Evolutionary conservation across 2,888 invertebrate species (phyloP), one percentile per base, ranked within the genome.

Genomic region (Dyspetes luteomarginatus): DNA sequence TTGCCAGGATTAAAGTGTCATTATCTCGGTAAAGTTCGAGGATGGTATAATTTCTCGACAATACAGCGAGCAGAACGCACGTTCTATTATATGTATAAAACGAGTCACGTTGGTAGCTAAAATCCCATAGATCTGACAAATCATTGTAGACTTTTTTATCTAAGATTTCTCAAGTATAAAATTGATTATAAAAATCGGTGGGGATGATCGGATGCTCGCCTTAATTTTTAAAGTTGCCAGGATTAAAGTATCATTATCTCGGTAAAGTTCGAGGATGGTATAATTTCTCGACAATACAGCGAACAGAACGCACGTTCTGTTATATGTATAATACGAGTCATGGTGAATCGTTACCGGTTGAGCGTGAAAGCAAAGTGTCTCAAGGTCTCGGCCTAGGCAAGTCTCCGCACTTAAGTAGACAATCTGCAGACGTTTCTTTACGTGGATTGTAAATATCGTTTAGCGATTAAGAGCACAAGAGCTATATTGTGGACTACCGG

Each of bases 281-380:
- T 24, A 45, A 43, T 69, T 26, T 68, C 22, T 7, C 12, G 4
- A 5, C 7, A 12, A 36, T 36, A 12, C 2, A 36, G 12, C 9
- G 7, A 36, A 36, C 12, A 12, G 36, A 36, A 36, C n/a, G 15
- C 15, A 19, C 15, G 15, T 15, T 15, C 17, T 2, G 2, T 17
- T 17, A 15, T 45, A 36, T 36, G 7, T 45, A 48, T 48, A 4
- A 48, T 17, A 48, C 15, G 48, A 48, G 0, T 48, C 48, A 48
- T 48, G 17, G 5, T 15, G 36, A 17, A 5, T 15, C 48, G 17
- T 15, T 17, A 15, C 5, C 48, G 48, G 17, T 17, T 17, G 48
- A 58, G 78, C 74, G 79, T 78, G 84, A 83, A 83, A 82, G 84
- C 78, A 30, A 84, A 84, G 78, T 84, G 84, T 83, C 84, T 84